These are phyloP conservation scores for Pogonomyrmex californicus DNA, from an alignment of 1,140 invertebrate genomes.

Conservation along the genomic window DNA sequence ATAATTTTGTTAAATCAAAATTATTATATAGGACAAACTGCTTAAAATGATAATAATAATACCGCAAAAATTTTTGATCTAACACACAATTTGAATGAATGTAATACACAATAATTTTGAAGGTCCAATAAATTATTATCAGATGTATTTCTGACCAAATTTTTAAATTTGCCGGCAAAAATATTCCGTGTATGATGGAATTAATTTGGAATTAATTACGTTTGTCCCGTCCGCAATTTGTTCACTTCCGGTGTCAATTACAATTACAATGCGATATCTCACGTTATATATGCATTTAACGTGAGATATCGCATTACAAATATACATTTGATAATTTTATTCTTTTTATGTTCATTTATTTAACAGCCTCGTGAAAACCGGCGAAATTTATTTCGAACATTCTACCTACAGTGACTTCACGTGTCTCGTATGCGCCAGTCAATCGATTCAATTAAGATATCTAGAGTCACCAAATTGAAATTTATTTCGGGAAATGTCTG, in stretches of 20 bases:
- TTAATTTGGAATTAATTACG: not conserved
- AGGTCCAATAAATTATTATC: too few species aligned
- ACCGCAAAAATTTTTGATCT: too few species aligned
- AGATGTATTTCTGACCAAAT: too few species aligned
- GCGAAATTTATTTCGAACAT: not conserved
- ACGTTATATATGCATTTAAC: not conserved
- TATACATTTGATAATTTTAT: not conserved
- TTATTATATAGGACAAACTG: too few species aligned
- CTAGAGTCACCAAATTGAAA: constrained; percentile 2
- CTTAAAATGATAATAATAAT: too few species aligned
- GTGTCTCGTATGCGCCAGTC: not conserved
- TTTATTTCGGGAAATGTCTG: constrained; percentile 38
- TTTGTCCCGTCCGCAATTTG: not conserved
- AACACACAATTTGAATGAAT: too few species aligned
- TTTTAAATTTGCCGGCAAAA: too few species aligned
- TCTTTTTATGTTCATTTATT: not conserved
- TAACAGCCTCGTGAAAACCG: not conserved
- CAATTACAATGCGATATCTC: not conserved
- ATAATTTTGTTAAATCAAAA: too few species aligned
- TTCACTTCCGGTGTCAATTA: not conserved
- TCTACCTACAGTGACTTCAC: not conserved
- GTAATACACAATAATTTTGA: too few species aligned
- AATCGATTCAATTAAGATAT: constrained; percentile 19
- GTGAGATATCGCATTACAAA: not conserved
- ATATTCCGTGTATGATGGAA: too few species aligned